Evolutionary conservation across 2,888 invertebrate species (phyloP), one percentile per base, ranked within the genome.

Genomic region (Eucera pruinosa): DNA sequence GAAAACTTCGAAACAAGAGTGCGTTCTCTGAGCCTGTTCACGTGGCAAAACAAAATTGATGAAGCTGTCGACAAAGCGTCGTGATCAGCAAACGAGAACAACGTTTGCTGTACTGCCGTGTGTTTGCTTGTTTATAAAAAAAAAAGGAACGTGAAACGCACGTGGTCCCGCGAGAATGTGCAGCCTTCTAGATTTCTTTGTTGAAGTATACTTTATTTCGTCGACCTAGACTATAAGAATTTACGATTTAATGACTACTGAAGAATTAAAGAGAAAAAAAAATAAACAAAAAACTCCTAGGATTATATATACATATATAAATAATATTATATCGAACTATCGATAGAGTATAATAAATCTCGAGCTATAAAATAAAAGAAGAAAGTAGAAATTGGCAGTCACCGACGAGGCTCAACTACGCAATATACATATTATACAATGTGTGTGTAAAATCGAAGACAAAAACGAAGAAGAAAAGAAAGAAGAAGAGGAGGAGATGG

Each of bases 351-450:
- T 48, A 41, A n/a, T 50, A 58, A 57, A 64, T 71, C 43, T 64
- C 36, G 52, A 43, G 33, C 41, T 60, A 30, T 48, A 30, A 13
- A 18, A 4, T 18, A 13, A 33, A 25, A n/a, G 11, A 23, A 9
- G 4, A 23, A 4, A 13, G 13, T 0, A 13, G 23, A 18, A 41
- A 48, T 73, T 69, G 62, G 54, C 71, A 18, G 71, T 62, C 62
- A 73, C 62, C 57, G 54, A 70, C 62, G 62, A 71, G 62, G 71
- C 73, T 70, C 73, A 62, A 71, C 48, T 74, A 67, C 58, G 62
- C 62, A 62, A 74, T 74, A 62, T 36, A 67, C 50, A n/a, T n/a
- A n/a, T n/a, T n/a, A 50, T 15, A 52, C 18, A 43, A 33, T 13
- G 15, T 39, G 20, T 11, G 27, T n/a, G 36, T n/a, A n/a, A n/a